These are phyloP conservation scores for Anguilla obscura DNA, from an alignment of 2,797 vertebrate species.

Conservation along the genomic window DNA sequence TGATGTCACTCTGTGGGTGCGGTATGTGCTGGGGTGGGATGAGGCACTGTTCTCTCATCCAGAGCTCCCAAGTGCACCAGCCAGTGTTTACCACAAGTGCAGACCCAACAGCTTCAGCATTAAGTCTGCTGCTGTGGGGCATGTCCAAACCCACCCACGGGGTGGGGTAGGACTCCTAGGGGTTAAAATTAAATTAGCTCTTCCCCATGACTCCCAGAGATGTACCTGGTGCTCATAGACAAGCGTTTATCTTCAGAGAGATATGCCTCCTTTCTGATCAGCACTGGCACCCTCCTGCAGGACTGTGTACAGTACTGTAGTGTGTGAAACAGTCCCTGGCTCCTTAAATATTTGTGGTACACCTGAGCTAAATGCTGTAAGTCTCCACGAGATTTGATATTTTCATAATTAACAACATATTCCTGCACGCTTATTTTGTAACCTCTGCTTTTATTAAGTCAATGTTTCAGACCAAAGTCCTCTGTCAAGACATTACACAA, in stretches of 20 bases:
- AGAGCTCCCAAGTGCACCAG: not conserved
- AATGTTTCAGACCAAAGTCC: too few species aligned
- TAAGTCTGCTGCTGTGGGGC: not conserved
- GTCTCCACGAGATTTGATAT: too few species aligned
- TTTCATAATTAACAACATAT: too few species aligned
- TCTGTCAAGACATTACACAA: too few species aligned
- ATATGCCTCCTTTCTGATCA: not conserved
- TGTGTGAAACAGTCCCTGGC: not conserved
- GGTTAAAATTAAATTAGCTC: not conserved
- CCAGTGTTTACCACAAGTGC: not conserved
- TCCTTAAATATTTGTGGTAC: not conserved
- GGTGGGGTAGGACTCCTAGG: not conserved
- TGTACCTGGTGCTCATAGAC: not conserved
- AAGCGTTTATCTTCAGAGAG: not conserved
- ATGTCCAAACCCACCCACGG: not conserved
- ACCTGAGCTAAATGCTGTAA: not conserved
- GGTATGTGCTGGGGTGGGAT: not conserved
- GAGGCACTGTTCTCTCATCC: not conserved
- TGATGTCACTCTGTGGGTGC: constrained; percentile 4
- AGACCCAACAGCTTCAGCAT: not conserved
- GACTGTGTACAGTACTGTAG: not conserved
- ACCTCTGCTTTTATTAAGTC: too few species aligned
- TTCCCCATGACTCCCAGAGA: not conserved
- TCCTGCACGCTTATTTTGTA: too few species aligned
- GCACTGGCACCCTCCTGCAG: not conserved